A percentile compares a stretch with the other conserved stretches of the same genome.
Conservation (phyloP, 2,888 invertebrate genomes). For the Allygus modestus region DNA sequence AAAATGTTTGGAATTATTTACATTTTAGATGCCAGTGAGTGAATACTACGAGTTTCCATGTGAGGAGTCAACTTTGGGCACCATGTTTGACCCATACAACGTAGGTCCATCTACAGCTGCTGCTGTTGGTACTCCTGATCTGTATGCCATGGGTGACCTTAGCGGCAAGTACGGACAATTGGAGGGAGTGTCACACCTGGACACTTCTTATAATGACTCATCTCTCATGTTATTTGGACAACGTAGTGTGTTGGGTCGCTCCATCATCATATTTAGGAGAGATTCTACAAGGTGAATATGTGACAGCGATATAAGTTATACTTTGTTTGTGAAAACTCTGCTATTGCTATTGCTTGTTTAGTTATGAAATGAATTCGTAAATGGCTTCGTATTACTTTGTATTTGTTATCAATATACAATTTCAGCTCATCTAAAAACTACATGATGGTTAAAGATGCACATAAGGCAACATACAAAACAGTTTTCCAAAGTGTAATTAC, state of each 20-base stretch:
- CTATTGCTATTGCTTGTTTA: too few relatives aligned
- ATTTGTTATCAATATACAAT: too few relatives aligned
- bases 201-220: conserved; percentile 84
- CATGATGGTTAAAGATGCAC: too few relatives aligned
- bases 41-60: conserved; percentile 92
- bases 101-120: conserved; percentile 69
- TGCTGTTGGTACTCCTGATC: conserved; percentile 84
- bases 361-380: too few relatives aligned
- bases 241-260: conserved; percentile 90
- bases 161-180: conserved; percentile 92
- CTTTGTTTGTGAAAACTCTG: too few relatives aligned
- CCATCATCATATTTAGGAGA: conserved; percentile 89
- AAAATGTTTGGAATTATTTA: too few relatives aligned
- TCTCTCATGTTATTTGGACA: conserved; percentile 89
- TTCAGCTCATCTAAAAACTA: too few relatives aligned
- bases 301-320: conserved; percentile 69
- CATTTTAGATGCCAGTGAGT: conserved; percentile 87
- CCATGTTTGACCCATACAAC: conserved; percentile 91
- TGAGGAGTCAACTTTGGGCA: conserved; percentile 88
- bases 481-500: too few relatives aligned
- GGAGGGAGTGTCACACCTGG: conserved; percentile 78
- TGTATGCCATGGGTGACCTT: conserved; percentile 91
- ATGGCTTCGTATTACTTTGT: too few relatives aligned
- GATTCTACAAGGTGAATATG: conserved; percentile 70
- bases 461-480: too few relatives aligned